Conservation (phyloP, 1,140 invertebrate species). For the Drosophila trapezifrons region DNA sequence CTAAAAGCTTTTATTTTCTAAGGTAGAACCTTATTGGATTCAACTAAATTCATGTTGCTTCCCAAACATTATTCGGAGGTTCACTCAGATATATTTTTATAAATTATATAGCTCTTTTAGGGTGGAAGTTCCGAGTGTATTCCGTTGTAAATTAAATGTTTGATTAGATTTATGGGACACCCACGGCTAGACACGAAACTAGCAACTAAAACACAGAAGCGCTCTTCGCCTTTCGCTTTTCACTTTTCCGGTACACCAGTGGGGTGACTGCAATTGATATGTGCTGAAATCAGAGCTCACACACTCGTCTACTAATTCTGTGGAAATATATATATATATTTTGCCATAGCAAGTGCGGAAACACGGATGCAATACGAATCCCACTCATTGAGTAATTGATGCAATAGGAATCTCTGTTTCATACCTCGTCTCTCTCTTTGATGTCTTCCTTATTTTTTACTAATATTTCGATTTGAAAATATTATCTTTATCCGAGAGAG, state of each 20-base stretch:
- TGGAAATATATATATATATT: background rate
- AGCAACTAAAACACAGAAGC: slow-evolving; percentile 8
- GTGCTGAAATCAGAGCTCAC: slow-evolving; percentile 8
- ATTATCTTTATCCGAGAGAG: background rate
- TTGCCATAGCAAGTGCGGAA: background rate
- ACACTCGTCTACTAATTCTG: background rate
- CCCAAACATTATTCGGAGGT: no score
- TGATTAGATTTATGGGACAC: slow-evolving; percentile 1
- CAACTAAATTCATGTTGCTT: no score
- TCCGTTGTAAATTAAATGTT: slow-evolving; percentile 1
- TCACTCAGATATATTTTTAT: background rate
- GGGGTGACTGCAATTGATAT: slow-evolving; percentile 9
- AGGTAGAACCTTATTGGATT: no score
- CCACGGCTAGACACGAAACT: slow-evolving; percentile 3
- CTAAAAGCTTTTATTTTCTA: no score
- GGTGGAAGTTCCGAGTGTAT: no score
- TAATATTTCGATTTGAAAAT: slow-evolving; percentile 4
- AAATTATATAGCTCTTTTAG: no score
- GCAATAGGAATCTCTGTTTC: background rate
- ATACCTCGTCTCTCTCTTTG: background rate
- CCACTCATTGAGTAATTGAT: background rate
- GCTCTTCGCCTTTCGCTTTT: background rate
- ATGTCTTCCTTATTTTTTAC: background rate
- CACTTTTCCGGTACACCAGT: slow-evolving; percentile 1
- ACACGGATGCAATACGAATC: slow-evolving; percentile 1